Evolutionary conservation across 2,797 vertebrate species (phyloP).

Genomic region (Ctenosaura bakeri): DNA sequence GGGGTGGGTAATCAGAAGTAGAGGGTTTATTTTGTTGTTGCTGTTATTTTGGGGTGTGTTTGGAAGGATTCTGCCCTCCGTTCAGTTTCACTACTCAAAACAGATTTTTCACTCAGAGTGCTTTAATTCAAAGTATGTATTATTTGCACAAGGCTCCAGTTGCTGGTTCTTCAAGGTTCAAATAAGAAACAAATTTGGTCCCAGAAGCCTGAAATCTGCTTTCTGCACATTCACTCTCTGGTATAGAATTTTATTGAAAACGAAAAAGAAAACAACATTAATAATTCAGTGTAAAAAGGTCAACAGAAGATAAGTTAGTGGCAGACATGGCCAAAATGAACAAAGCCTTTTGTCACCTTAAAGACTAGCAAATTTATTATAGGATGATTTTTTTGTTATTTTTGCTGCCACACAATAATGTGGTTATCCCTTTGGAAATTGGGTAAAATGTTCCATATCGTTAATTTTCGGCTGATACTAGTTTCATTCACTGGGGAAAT

Average conservation of each 20-base stretch:
- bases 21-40: background rate
- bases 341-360: too few relatives aligned
- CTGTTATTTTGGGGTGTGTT: background rate
- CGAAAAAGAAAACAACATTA: background rate
- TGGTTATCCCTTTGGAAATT: background rate
- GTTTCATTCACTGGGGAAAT: background rate
- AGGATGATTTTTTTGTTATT: background rate
- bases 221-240: too few relatives aligned
- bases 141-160: background rate
- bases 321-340: background rate
- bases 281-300: background rate
- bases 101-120: background rate
- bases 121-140: background rate
- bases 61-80: background rate
- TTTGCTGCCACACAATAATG: background rate
- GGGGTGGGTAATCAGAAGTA: background rate
- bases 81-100: background rate
- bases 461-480: background rate
- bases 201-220: background rate
- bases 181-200: background rate
- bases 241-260: background rate
- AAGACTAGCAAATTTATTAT: too few relatives aligned
- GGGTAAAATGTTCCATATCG: background rate
- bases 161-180: background rate
- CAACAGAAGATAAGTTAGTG: background rate